Evolutionary conservation across 2,888 invertebrate genomes (phyloP), one percentile per base, ranked within the genome.

Genomic region (Coenonympha arcania): DNA sequence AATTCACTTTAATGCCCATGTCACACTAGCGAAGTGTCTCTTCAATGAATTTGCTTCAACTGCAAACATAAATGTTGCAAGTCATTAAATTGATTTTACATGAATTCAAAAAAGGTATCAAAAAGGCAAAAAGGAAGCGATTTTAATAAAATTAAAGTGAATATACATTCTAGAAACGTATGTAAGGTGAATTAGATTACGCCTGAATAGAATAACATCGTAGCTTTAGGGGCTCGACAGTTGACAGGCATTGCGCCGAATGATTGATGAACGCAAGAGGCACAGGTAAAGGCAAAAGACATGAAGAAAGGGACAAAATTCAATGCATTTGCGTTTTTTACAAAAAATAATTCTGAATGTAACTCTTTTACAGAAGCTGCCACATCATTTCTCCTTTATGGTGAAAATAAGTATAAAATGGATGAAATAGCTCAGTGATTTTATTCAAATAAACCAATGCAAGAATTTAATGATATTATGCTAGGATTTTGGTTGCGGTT

Each of bases 171-270:
- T 34, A 36, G 44, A 41, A 50, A 50, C 43, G 50, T 40, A 47
- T 44, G 52, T 48, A 44, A 55, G 53, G 53, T 53, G 52, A 53
- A 50, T 55, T 53, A 55, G 50, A 55, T 53, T 48, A 52, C 46
- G 49, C 48, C 41, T 55, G 54, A 59, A 54, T 55, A 58, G 52
- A 52, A 58, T 58, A 48, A 49, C 55, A 50, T 53, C 59, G 31
- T 40, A 36, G 24, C 28, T 45, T n/a, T n/a, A n/a, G n/a, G n/a
- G n/a, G n/a, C 50, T 50, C 50, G 56, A 31, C 20, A 45, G 48
- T 48, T 54, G 57, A 56, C 55, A 58, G 50, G 54, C 50, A 50
- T 56, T 56, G 56, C 54, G 48, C 50, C 45, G 50, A 51, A 52
- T 59, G 59, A 59, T 59, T 57, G 59, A 59, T 59, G 48, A 34